phyloP scores from a whole-genome alignment of 2,888 invertebrate species.

The Rhingia rostrata region DNA sequence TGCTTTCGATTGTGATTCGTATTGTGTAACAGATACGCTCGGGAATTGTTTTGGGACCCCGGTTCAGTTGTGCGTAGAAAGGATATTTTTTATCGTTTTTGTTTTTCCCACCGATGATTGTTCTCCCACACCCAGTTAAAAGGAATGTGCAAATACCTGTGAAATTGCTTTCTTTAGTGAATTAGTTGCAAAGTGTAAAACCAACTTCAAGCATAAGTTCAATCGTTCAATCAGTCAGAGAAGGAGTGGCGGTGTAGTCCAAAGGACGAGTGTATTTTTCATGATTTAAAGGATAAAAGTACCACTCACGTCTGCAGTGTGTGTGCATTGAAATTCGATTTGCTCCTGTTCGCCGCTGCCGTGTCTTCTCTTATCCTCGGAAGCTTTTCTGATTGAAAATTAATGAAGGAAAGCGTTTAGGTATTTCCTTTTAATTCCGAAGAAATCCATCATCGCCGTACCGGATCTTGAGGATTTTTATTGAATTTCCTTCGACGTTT shows the following conservation, averaged over 20 bases:
- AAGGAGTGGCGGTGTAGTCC: background rate
- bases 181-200: conserved; percentile 20
- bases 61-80: conserved; percentile 68
- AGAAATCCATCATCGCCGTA: conserved; percentile 50
- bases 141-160: conserved; percentile 70
- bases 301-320: conserved; percentile 19
- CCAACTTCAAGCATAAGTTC: conserved; percentile 27
- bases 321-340: conserved; percentile 28
- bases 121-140: conserved; percentile 16
- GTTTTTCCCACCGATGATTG: conserved; percentile 20
- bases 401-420: conserved; percentile 60
- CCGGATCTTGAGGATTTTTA: conserved; percentile 59
- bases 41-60: conserved; percentile 49
- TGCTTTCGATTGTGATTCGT: conserved; percentile 6
- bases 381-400: conserved; percentile 51
- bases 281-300: conserved; percentile 28
- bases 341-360: background rate
- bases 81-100: conserved; percentile 57
- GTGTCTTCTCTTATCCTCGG: conserved; percentile 1
- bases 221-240: conserved; percentile 42
- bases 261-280: background rate
- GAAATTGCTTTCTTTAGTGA: conserved; percentile 65
- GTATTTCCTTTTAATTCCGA: conserved; percentile 42
- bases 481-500: conserved; percentile 63
- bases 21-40: conserved; percentile 54